phyloP scores from a whole-genome alignment of 2,113 vertebrate species.

The Arvicanthis niloticus region DNA sequence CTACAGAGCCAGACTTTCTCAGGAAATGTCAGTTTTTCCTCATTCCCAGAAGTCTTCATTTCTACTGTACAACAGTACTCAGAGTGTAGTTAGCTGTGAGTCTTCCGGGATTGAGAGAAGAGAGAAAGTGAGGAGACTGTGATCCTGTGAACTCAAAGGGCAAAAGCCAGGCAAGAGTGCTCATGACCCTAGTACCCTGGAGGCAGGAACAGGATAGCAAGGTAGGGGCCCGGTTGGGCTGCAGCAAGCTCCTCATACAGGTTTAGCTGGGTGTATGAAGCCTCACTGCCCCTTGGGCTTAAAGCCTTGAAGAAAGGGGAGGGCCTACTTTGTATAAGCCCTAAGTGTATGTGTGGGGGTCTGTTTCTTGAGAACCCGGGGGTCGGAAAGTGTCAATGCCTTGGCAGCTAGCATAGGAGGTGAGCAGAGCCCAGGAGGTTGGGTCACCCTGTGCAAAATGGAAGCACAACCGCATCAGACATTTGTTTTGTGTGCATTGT shows the following conservation, averaged over 20 bases:
- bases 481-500: neutral
- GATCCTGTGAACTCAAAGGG: neutral
- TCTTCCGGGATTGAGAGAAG: neutral
- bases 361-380: neutral
- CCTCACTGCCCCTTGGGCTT: neutral
- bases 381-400: neutral
- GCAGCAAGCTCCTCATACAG: too few relatives aligned
- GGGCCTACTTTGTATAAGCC: neutral
- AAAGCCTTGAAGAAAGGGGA: neutral
- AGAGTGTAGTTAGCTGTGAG: too few relatives aligned
- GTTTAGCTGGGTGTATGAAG: neutral
- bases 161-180: neutral
- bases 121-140: neutral
- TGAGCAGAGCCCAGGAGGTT: neutral
- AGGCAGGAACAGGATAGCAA: neutral
- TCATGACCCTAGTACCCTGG: neutral
- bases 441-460: neutral
- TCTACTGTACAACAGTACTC: neutral
- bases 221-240: too few relatives aligned
- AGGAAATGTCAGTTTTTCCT: neutral
- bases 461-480: neutral
- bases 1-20: neutral
- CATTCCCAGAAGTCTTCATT: neutral
- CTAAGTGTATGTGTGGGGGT: neutral
- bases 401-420: neutral